A percentile compares a stretch with the other conserved stretches of the same genome.
Conservation (phyloP, 2,113 vertebrate species). For the Phyllostomus hastatus region DNA sequence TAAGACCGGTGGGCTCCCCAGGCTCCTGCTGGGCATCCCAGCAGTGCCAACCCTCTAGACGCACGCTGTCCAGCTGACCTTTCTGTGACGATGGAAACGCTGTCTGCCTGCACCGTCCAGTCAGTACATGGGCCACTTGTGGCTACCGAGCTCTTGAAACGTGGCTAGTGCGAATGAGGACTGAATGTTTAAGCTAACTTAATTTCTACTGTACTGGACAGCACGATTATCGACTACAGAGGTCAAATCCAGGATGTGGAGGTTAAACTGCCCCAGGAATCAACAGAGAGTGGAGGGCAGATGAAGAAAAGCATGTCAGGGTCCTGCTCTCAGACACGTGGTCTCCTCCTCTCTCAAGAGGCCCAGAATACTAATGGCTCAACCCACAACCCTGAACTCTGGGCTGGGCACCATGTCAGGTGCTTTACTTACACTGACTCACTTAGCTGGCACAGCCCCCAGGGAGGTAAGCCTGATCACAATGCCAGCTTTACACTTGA, state of each 20-base stretch:
- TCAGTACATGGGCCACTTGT: too few species aligned
- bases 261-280: not conserved
- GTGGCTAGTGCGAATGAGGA: not conserved
- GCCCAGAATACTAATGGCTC: not conserved
- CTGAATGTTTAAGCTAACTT: not conserved
- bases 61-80: rapidly evolving
- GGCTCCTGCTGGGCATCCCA: not conserved
- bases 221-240: too few species aligned
- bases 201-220: not conserved
- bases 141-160: not conserved
- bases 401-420: not conserved
- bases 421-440: not conserved
- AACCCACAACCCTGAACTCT: not conserved
- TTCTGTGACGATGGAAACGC: not conserved
- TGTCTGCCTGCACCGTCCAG: not conserved
- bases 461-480: rapidly evolving
- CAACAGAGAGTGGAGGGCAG: not conserved
- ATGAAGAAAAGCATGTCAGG: not conserved
- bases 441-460: not conserved
- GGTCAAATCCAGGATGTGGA: not conserved
- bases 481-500: not conserved
- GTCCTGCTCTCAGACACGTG: not conserved
- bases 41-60: not conserved
- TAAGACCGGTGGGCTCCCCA: not conserved
- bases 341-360: not conserved